Conservation (phyloP, 1,140 invertebrate genomes). For the Oryctes rhinoceros region DNA sequence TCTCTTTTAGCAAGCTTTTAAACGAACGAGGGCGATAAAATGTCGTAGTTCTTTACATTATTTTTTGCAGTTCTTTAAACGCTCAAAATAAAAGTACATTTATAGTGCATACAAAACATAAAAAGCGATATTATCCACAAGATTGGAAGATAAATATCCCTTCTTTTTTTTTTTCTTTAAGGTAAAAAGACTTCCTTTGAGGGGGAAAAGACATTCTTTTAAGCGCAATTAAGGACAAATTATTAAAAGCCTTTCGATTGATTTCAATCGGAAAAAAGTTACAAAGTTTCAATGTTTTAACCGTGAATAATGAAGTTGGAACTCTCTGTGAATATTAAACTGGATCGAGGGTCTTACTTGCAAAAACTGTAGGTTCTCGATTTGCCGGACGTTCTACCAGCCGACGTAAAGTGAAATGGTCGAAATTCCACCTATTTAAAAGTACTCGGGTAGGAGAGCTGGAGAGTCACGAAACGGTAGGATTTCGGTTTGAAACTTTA, state of each 20-base stretch:
- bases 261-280: background rate
- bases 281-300: background rate
- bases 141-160: no score
- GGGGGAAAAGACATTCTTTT: no score
- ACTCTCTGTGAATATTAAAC: constrained; percentile 1
- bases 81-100: no score
- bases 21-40: no score
- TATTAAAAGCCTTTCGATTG: background rate
- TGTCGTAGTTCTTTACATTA: no score
- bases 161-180: no score
- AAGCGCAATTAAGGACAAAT: background rate
- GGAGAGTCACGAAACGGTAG: background rate
- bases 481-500: background rate
- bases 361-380: background rate
- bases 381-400: background rate
- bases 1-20: no score
- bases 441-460: background rate
- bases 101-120: no score
- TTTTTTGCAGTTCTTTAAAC: no score
- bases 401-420: background rate
- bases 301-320: background rate
- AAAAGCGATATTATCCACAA: no score
- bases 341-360: background rate
- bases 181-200: no score
- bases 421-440: background rate